Base-by-base conservation (phyloP, 2,888 invertebrate species). In the Pharmacophagus antenor region DNA sequence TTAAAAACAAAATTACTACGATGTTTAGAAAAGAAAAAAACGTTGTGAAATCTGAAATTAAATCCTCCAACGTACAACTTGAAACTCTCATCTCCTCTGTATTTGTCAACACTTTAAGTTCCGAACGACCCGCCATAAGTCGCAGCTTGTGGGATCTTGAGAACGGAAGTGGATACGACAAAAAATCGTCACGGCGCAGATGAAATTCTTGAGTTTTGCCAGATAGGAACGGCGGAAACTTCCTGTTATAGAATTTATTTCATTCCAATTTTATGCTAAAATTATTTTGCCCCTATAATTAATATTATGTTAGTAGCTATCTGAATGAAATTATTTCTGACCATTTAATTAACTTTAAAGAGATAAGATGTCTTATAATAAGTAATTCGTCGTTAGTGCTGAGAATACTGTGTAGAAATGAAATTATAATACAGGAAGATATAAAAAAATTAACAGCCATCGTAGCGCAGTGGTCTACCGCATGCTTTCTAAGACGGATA, bases 131-230 rank as follows among this genome's bases (percentile, higher is more conserved):
- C 37, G n/a, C 41, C 49, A 58, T 51, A 17, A 58, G 58, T 50
- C 44, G 54, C 59, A 60, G 55, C 59, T 60, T 60, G 59, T 60
- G 59, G 59, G 59, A 60, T 44, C 59, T 50, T 55, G 53, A 42
- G 41, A 55, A 42, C 54, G 59, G 59, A 60, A 60, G 50, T 49
- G 31, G 18, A 12, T 44, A 18, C 27, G 58, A 55, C 59, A 60
- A 60, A 60, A 60, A 60, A 55, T 55, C 55, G 37, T 55, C 55
- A 55, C 7, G 22, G 49, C 21, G 23, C 55, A 55, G 55, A 60
- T 60, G 59, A 60, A 60, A 50, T 60, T 44, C 37, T 49, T 60
- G 55, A 55, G 37, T 41, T 42, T 20, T 50, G 50, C 17, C 23
- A 23, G 44, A 49, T 23, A 44, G 55, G 50, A 37, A 44, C 50